Evolutionary conservation across 2,888 invertebrate species (phyloP).

Genomic region (Calliopum simillimum): DNA sequence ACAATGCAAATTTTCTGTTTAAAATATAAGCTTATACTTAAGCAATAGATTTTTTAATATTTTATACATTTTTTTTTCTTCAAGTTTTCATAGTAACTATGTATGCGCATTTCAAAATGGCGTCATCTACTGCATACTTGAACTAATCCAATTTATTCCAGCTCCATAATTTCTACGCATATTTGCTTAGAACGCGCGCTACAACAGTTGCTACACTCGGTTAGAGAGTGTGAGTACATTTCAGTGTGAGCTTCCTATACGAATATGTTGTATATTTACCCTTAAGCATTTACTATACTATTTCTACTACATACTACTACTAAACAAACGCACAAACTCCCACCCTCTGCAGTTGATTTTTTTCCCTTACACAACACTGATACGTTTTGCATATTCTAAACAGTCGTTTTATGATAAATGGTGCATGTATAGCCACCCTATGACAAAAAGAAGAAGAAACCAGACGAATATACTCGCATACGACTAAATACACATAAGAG

Average conservation of each 20-base stretch:
- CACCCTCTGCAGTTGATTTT: background rate
- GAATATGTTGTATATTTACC: slow-evolving; percentile 58
- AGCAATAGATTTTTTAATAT: too few relatives aligned
- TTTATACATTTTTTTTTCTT: background rate
- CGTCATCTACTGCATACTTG: slow-evolving; percentile 57
- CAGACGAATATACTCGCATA: slow-evolving; percentile 16
- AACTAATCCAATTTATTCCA: slow-evolving; percentile 67
- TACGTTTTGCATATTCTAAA: slow-evolving; percentile 39
- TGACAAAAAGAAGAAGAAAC: slow-evolving; percentile 28
- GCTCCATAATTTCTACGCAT: slow-evolving; percentile 61
- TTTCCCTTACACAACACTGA: background rate
- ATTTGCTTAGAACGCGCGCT: slow-evolving; percentile 53
- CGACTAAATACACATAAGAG: background rate
- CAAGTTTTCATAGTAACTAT: background rate
- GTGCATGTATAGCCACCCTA: slow-evolving; percentile 35
- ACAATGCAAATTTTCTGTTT: too few relatives aligned
- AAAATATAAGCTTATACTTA: too few relatives aligned
- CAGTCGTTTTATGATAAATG: slow-evolving; percentile 44
- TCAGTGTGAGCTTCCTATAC: slow-evolving; percentile 16
- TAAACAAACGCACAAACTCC: background rate
- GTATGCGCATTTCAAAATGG: slow-evolving; percentile 54
- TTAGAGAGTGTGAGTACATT: slow-evolving; percentile 10
- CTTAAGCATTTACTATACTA: slow-evolving; percentile 44
- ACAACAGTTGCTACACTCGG: slow-evolving; percentile 12
- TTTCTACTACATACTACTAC: too few relatives aligned